phyloP scores from a whole-genome alignment of 2,888 invertebrate genomes.

The Ophraella communa region DNA sequence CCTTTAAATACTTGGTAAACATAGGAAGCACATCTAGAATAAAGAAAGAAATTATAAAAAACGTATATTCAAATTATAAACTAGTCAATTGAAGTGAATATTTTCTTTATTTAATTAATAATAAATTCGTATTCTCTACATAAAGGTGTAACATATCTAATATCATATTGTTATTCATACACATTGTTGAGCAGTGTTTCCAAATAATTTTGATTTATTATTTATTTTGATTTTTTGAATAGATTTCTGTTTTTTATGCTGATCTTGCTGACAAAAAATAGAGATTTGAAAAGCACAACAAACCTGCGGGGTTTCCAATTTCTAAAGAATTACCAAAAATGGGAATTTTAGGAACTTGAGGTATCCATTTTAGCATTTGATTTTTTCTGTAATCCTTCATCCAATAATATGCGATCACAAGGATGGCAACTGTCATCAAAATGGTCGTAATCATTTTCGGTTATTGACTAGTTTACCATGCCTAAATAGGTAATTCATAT shows the following conservation, averaged over 20 bases:
- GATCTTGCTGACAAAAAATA: too few relatives aligned
- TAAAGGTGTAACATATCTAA: too few relatives aligned
- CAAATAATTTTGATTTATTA: too few relatives aligned
- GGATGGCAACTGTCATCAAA: not conserved
- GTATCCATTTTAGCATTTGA: slow-evolving; percentile 36
- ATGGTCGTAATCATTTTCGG: not conserved
- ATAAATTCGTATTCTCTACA: too few relatives aligned
- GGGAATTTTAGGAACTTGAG: slow-evolving; percentile 31
- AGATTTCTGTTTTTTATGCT: too few relatives aligned
- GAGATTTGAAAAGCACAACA: too few relatives aligned
- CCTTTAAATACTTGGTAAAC: slow-evolving; percentile 17
- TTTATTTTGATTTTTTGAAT: too few relatives aligned
- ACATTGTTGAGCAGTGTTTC: too few relatives aligned
- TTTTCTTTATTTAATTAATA: too few relatives aligned
- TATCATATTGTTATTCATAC: too few relatives aligned
- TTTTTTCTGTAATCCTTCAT: not conserved
- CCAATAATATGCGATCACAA: slow-evolving; percentile 20
- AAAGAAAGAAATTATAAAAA: not conserved
- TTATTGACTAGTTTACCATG: not conserved
- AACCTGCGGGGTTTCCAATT: slow-evolving; percentile 37
- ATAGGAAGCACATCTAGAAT: slow-evolving; percentile 30
- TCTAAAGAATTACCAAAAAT: slow-evolving; percentile 38
- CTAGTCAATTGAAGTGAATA: too few relatives aligned
- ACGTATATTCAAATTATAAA: not conserved
- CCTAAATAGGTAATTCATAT: not conserved